A percentile compares a stretch with the other conserved stretches of the same genome.
Evolutionary conservation across 2,888 invertebrate species (phyloP).

Genomic region (Anodontia alba): DNA sequence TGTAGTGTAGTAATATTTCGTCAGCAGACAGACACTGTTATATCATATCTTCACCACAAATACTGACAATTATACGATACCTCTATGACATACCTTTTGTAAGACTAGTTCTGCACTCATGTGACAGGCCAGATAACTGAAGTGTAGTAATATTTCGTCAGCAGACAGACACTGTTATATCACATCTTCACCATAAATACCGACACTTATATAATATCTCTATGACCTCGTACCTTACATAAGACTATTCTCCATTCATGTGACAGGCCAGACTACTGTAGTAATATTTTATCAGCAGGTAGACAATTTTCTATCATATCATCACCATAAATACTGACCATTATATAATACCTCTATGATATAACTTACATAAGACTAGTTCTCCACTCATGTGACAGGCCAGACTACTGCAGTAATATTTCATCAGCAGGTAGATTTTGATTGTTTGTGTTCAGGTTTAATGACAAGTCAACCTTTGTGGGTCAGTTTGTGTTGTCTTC

Average conservation of each 20-base stretch:
- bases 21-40: no score
- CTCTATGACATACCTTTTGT: slow-evolving; percentile 90
- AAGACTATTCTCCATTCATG: slow-evolving; percentile 97
- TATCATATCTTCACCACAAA: no score
- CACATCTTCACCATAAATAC: slow-evolving; percentile 93
- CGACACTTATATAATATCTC: no score
- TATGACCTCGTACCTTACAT: no score
- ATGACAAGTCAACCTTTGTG: no score
- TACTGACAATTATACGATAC: no score
- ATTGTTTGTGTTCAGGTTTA: no score
- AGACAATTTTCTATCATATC: slow-evolving; percentile 95
- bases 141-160: slow-evolving; percentile 97
- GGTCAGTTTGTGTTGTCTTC: no score
- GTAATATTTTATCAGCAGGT: slow-evolving; percentile 96
- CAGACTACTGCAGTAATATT: slow-evolving; percentile 95
- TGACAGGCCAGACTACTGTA: slow-evolving; percentile 98
- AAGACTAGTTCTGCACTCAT: slow-evolving; percentile 97
- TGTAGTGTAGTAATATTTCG: slow-evolving; percentile 97
- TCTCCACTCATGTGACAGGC: slow-evolving; percentile 99
- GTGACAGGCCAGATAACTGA: slow-evolving; percentile 98
- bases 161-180: slow-evolving; percentile 95
- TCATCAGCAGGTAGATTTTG: slow-evolving; percentile 93
- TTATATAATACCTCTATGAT: slow-evolving; percentile 89
- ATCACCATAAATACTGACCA: slow-evolving; percentile 95
- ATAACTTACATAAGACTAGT: slow-evolving; percentile 92